Evolutionary conservation across 2,888 invertebrate genomes (phyloP).

Genomic region (Andrena haemorrhoa): DNA sequence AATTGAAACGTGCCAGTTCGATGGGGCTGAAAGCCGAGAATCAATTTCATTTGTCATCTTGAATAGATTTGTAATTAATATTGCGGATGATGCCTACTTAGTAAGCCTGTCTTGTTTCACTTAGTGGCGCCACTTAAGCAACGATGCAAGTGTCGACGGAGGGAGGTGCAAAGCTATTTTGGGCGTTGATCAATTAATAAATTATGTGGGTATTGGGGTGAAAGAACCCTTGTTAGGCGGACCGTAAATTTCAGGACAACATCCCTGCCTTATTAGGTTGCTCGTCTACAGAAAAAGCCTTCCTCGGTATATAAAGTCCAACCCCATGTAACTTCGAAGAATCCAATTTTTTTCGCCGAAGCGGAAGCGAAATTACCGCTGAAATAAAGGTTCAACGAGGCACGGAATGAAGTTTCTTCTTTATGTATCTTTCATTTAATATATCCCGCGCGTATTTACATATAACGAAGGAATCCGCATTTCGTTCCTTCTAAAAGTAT

Average conservation of each 20-base stretch:
- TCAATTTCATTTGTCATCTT: background rate
- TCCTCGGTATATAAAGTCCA: slow-evolving; percentile 19
- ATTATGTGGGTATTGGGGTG: slow-evolving; percentile 48
- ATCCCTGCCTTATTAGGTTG: slow-evolving; percentile 19
- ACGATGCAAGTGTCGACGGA: slow-evolving; percentile 21
- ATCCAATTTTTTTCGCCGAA: slow-evolving; percentile 7
- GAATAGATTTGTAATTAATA: background rate
- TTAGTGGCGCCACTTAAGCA: slow-evolving; percentile 9
- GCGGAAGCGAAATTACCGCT: slow-evolving; percentile 4
- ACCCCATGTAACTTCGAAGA: slow-evolving; percentile 19
- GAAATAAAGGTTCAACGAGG: slow-evolving; percentile 14
- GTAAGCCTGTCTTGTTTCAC: background rate
- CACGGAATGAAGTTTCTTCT: background rate
- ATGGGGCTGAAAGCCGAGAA: too few relatives aligned
- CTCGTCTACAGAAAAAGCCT: slow-evolving; percentile 5
- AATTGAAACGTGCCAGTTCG: background rate
- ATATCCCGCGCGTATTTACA: slow-evolving; percentile 21
- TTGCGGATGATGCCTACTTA: background rate
- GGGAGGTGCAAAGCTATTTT: slow-evolving; percentile 40
- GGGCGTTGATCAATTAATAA: slow-evolving; percentile 47
- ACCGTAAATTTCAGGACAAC: slow-evolving; percentile 56
- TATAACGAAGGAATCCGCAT: background rate
- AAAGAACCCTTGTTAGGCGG: slow-evolving; percentile 42
- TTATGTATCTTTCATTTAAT: slow-evolving; percentile 14
- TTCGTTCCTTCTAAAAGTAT: background rate